A percentile compares a stretch with the other conserved stretches of the same genome.
Conservation (phyloP, 2,797 vertebrate genomes). For the Sciaenops ocellatus region DNA sequence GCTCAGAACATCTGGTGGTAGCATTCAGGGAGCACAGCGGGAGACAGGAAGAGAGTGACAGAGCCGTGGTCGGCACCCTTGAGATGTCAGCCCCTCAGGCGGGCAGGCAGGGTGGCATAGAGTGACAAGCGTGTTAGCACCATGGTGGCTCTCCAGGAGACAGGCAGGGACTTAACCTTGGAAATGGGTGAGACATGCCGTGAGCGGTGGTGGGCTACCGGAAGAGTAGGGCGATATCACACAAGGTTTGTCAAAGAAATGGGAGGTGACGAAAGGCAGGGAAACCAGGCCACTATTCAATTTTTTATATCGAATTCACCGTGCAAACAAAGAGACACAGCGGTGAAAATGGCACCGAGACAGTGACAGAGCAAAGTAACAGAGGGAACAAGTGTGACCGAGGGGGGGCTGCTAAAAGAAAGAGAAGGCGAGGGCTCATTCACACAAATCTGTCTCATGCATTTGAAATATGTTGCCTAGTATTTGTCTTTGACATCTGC, state of each 20-base stretch:
- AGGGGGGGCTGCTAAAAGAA: slow-evolving; percentile 17
- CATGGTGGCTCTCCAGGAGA: slow-evolving; percentile 50
- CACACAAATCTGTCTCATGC: slow-evolving; percentile 48
- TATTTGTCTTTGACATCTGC: slow-evolving; percentile 60
- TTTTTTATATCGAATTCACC: slow-evolving; percentile 36
- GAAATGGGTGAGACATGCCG: slow-evolving; percentile 53
- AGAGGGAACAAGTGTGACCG: slow-evolving; percentile 34
- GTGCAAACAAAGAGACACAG: slow-evolving; percentile 34
- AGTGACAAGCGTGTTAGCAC: slow-evolving; percentile 73
- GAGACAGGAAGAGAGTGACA: slow-evolving; percentile 60
- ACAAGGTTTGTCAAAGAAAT: slow-evolving; percentile 50
- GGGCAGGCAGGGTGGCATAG: slow-evolving; percentile 42
- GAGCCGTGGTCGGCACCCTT: slow-evolving; percentile 58
- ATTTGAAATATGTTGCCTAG: slow-evolving; percentile 59
- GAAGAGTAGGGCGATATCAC: slow-evolving; percentile 50
- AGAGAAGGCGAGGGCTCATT: slow-evolving; percentile 36
- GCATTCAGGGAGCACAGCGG: slow-evolving; percentile 58
- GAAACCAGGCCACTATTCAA: slow-evolving; percentile 33
- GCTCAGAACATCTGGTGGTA: slow-evolving; percentile 79
- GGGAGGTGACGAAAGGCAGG: slow-evolving; percentile 45
- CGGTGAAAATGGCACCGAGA: slow-evolving; percentile 17
- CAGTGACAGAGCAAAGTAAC: slow-evolving; percentile 16
- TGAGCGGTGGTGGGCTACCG: slow-evolving; percentile 18
- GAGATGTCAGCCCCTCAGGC: slow-evolving; percentile 62
- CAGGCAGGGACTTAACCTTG: slow-evolving; percentile 64